Conservation (phyloP, 2,113 vertebrate genomes). For the Leucopsar rothschildi region DNA sequence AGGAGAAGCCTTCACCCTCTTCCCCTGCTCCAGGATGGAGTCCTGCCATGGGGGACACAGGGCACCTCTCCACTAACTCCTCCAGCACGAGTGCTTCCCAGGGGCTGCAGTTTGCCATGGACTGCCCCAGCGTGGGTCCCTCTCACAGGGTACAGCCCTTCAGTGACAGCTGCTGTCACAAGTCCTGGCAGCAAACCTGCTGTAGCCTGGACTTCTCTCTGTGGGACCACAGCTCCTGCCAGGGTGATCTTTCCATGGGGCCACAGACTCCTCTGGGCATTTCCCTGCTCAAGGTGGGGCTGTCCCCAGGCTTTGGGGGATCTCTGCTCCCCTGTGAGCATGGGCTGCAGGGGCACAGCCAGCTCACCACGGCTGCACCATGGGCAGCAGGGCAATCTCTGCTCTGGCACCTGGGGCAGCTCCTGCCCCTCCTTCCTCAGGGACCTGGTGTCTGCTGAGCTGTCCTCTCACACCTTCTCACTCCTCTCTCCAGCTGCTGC, state of each 20-base stretch:
- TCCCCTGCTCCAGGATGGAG: background rate
- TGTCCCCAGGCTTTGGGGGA: background rate
- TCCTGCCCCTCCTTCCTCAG: background rate
- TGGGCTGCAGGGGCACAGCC: background rate
- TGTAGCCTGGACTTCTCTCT: background rate
- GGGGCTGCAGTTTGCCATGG: background rate
- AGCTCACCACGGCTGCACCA: background rate
- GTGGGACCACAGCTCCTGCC: background rate
- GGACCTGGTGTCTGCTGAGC: accelerated
- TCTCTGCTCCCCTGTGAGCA: background rate
- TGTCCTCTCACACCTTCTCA: background rate
- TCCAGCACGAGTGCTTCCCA: background rate
- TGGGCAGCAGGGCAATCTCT: background rate
- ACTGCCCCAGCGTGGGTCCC: background rate
- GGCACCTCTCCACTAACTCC: too few relatives aligned
- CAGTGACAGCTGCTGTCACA: background rate
- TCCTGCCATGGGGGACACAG: background rate
- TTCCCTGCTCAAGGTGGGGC: background rate
- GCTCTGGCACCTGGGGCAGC: background rate
- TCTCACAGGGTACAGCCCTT: background rate
- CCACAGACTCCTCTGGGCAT: background rate
- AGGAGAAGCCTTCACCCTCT: background rate
- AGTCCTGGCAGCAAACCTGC: background rate
- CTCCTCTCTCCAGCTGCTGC: background rate
- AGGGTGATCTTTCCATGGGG: background rate